phyloP scores from a whole-genome alignment of 2,113 vertebrate genomes.

The Jaculus jaculus region DNA sequence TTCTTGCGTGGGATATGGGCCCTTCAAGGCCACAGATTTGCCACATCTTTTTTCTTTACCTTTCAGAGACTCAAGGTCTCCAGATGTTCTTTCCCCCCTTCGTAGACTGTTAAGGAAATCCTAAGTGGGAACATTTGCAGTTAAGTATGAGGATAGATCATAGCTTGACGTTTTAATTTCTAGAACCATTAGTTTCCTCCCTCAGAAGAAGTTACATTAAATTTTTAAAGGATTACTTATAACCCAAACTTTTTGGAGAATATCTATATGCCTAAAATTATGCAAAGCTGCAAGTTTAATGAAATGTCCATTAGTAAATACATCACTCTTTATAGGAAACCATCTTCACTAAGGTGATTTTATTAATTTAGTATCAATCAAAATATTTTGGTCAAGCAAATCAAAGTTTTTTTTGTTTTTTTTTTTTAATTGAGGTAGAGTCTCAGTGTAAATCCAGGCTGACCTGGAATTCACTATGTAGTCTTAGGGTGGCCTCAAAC shows the following conservation, averaged over 20 bases:
- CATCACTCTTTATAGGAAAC: background rate
- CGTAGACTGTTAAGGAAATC: background rate
- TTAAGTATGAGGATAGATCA: background rate
- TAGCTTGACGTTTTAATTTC: constrained; percentile 23
- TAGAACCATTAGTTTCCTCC: background rate
- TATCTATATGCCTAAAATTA: background rate
- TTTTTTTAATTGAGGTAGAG: no score
- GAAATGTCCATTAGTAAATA: background rate
- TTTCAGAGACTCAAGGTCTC: background rate
- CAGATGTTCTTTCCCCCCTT: background rate
- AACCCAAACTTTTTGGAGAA: constrained; percentile 18
- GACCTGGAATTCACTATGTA: no score
- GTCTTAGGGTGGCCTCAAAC: no score
- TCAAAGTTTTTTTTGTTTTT: background rate
- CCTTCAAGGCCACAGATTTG: no score
- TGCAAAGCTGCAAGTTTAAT: background rate
- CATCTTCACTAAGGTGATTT: background rate
- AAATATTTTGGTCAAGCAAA: background rate
- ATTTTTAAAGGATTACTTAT: background rate
- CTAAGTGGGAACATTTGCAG: constrained; percentile 12
- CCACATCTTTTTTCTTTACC: background rate
- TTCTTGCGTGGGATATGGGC: background rate
- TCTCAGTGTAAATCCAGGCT: no score
- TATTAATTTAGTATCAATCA: constrained; percentile 15
- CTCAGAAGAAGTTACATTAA: constrained; percentile 1